Evolutionary conservation across 2,797 vertebrate genomes (phyloP).

Genomic region (Lutjanus campechanus): DNA sequence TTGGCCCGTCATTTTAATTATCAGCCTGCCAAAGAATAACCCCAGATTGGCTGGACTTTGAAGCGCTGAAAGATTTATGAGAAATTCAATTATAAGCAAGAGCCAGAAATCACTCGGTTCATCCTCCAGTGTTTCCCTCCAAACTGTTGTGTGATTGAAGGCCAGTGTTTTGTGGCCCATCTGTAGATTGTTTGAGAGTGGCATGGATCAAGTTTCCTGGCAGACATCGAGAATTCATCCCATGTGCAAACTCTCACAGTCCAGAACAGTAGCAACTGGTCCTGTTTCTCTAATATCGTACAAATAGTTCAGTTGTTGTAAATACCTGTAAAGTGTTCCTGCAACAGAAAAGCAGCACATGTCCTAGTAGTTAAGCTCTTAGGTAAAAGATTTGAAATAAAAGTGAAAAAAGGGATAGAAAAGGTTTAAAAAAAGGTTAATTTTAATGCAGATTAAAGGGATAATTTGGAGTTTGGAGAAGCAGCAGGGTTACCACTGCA

Average conservation of each 20-base stretch:
- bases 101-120: slow-evolving; percentile 32
- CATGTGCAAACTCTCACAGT: slow-evolving; percentile 11
- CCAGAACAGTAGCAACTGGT: slow-evolving; percentile 50
- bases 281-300: not conserved
- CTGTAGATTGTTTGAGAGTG: slow-evolving; percentile 50
- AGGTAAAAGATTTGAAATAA: not conserved
- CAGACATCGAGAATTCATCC: slow-evolving; percentile 19
- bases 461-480: no score
- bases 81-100: slow-evolving; percentile 23
- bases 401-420: no score
- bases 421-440: no score
- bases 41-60: slow-evolving; percentile 23
- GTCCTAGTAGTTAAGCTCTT: not conserved
- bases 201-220: slow-evolving; percentile 50
- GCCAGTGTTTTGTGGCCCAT: slow-evolving; percentile 40
- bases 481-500: no score
- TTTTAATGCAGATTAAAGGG: no score
- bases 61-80: slow-evolving; percentile 29
- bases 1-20: slow-evolving; percentile 26
- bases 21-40: slow-evolving; percentile 12
- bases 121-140: slow-evolving; percentile 4
- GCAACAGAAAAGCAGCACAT: not conserved
- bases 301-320: not conserved
- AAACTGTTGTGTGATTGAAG: slow-evolving; percentile 32
- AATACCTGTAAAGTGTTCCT: not conserved